Percentiles rank a stretch among this genome's conserved stretches.
These are phyloP conservation scores for Amphiura filiformis DNA, from an alignment of 35 echinoderm and acorn worm species.

Conservation along the genomic window DNA sequence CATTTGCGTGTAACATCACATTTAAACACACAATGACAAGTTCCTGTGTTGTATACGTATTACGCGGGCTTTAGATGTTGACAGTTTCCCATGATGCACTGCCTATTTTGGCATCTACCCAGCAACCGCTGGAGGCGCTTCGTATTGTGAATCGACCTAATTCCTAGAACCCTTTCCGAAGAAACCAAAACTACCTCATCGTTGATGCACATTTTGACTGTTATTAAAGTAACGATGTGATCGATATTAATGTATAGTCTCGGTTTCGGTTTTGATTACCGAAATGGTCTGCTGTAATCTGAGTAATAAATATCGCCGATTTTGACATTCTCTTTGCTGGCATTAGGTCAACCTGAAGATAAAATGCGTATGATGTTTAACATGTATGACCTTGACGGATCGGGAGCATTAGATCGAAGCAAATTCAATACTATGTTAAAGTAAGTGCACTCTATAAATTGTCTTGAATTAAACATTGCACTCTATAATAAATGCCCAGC, in stretches of 20 bases:
- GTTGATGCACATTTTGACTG: not conserved
- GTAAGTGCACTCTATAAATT: too few relatives aligned
- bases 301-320: not conserved
- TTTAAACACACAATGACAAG: too few relatives aligned
- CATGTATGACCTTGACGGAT: slow-evolving; percentile 74
- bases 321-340: not conserved
- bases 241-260: not conserved
- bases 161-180: not conserved
- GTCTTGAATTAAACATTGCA: too few relatives aligned
- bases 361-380: slow-evolving; percentile 83
- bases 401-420: slow-evolving; percentile 39
- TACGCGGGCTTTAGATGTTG: too few relatives aligned
- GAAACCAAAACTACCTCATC: not conserved
- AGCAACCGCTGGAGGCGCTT: too few relatives aligned
- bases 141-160: too few relatives aligned
- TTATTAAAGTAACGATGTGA: not conserved
- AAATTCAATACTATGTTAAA: slow-evolving; percentile 70
- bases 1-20: too few relatives aligned
- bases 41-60: too few relatives aligned
- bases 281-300: not conserved
- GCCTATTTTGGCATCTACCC: too few relatives aligned
- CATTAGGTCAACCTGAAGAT: slow-evolving; percentile 67
- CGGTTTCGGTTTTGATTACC: not conserved
- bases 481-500: too few relatives aligned
- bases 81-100: too few relatives aligned